phyloP scores from a whole-genome alignment of 2,888 invertebrate genomes.

The Acheta domesticus region DNA sequence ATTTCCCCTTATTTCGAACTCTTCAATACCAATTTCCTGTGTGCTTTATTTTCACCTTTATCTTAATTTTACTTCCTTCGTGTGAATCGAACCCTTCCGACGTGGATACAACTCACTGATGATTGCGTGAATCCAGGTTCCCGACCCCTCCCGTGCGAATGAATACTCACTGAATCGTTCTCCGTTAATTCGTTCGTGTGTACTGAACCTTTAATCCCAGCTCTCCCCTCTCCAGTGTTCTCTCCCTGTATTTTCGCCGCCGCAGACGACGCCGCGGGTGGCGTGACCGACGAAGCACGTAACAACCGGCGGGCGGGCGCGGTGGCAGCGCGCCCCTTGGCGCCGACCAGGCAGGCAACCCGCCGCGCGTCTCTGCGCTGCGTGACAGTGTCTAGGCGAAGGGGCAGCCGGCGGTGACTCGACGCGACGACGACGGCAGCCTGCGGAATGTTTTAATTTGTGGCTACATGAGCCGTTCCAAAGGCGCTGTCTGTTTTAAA shows the following conservation, averaged over 20 bases:
- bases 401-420: background rate
- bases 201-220: slow-evolving; percentile 5
- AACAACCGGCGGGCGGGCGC: background rate
- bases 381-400: background rate
- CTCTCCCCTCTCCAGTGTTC: background rate
- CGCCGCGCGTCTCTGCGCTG: background rate
- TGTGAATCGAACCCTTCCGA: too few species aligned
- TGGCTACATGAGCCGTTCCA: background rate
- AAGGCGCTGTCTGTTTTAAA: too few species aligned
- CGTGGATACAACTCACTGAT: too few species aligned
- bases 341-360: background rate
- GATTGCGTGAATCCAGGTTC: background rate
- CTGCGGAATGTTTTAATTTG: background rate
- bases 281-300: background rate
- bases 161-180: background rate
- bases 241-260: background rate
- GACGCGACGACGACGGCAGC: too few species aligned
- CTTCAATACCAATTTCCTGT: too few species aligned
- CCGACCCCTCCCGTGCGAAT: background rate
- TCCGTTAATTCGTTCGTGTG: background rate
- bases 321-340: background rate
- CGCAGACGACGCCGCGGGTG: background rate
- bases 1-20: too few species aligned
- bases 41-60: too few species aligned
- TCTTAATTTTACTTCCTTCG: too few species aligned